Evolutionary conservation across 2,888 invertebrate genomes (phyloP).

Genomic region (Troides oblongomaculatus): DNA sequence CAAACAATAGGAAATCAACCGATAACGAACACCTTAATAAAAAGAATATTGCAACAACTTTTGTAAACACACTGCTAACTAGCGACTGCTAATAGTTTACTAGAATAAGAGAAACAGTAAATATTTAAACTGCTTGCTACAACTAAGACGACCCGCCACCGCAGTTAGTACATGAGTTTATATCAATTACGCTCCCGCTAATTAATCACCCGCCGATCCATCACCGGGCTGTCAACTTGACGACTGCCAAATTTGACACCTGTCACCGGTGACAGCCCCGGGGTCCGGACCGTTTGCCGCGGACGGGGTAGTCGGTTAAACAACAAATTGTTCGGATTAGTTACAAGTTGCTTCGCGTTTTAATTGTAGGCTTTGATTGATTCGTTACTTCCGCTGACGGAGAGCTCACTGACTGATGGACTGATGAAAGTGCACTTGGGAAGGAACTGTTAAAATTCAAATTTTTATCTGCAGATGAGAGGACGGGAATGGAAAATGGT

Average conservation of each 20-base stretch:
- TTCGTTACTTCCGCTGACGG: neutral
- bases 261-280: constrained; percentile 47
- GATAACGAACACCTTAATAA: too few species aligned
- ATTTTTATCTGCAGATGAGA: neutral
- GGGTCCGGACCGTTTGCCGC: constrained; percentile 47
- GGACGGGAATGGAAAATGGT: too few species aligned
- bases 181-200: constrained; percentile 55
- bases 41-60: too few species aligned
- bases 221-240: constrained; percentile 57
- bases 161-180: constrained; percentile 14
- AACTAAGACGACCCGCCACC: too few species aligned
- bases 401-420: too few species aligned
- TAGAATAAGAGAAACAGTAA: too few species aligned
- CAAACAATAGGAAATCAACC: too few species aligned
- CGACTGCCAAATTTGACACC: constrained; percentile 52
- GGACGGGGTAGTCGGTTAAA: constrained; percentile 26
- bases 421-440: too few species aligned
- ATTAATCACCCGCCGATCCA: constrained; percentile 48
- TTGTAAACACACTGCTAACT: too few species aligned
- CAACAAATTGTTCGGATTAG: constrained; percentile 16
- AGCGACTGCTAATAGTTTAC: too few species aligned
- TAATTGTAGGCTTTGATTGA: neutral
- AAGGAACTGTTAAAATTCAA: neutral
- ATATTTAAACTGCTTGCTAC: too few species aligned
- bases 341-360: neutral